These are phyloP conservation scores for Mergus octosetaceus DNA, from an alignment of 2,797 vertebrate species.

Conservation along the genomic window DNA sequence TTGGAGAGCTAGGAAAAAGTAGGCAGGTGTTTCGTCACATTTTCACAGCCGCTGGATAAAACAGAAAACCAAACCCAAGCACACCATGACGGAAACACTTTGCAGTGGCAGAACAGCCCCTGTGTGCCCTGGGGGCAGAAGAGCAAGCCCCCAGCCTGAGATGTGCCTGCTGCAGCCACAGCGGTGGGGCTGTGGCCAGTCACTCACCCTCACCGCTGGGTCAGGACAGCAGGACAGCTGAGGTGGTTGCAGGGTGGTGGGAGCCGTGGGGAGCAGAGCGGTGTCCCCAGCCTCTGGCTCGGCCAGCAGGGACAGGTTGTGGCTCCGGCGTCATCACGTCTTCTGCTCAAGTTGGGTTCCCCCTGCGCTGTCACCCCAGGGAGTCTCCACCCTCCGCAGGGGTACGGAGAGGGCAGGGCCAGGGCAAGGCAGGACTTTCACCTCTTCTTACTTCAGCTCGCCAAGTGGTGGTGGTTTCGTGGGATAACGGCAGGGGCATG, in stretches of 20 bases:
- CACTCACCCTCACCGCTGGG: constrained; percentile 23
- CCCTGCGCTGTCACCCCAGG: fast-evolving
- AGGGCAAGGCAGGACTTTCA: neutral
- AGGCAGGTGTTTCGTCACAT: fast-evolving
- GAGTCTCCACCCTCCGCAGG: constrained; percentile 24
- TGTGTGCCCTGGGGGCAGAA: fast-evolving
- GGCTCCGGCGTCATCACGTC: fast-evolving
- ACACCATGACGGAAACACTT: too few relatives aligned
- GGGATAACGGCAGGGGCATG: neutral
- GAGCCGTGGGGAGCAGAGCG: fast-evolving
- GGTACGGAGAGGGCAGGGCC: neutral
- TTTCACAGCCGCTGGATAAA: neutral
- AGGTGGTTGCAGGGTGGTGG: neutral
- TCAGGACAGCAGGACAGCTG: neutral
- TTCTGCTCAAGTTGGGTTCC: neutral
- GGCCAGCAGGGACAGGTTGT: neutral
- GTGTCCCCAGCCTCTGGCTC: fast-evolving
- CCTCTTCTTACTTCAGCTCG: too few relatives aligned
- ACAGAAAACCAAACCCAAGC: neutral
- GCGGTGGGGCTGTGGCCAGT: fast-evolving
- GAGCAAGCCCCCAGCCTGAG: neutral
- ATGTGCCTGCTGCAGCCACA: too few relatives aligned
- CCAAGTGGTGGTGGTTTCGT: too few relatives aligned
- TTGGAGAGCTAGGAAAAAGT: neutral
- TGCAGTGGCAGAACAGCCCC: neutral